phyloP scores from a whole-genome alignment of 2,113 vertebrate species.

The Naja naja region DNA sequence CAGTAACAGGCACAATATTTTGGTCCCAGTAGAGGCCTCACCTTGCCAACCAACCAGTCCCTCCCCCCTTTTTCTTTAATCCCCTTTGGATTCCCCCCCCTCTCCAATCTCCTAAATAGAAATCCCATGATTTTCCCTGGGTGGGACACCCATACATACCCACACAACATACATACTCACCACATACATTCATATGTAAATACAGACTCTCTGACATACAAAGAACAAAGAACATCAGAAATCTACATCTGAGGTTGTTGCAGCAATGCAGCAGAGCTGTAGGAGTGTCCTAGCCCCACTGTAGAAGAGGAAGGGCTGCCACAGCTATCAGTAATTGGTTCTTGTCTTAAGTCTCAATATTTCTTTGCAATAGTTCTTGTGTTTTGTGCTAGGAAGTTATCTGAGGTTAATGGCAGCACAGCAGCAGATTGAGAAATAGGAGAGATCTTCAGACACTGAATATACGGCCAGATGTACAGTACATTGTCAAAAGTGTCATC shows the following conservation, averaged over 20 bases:
- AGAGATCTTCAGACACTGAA: rapidly evolving
- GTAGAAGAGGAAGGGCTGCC: neutral
- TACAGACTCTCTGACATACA: slow-evolving; percentile 42
- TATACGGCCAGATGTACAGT: rapidly evolving
- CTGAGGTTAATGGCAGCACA: neutral
- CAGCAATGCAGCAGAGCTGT: neutral
- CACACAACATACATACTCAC: slow-evolving; percentile 25
- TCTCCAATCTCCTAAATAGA: slow-evolving; percentile 26
- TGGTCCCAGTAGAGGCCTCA: slow-evolving; percentile 71
- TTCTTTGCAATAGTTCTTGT: neutral
- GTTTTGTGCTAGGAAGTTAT: neutral
- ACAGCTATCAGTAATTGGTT: rapidly evolving
- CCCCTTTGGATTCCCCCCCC: slow-evolving; percentile 35
- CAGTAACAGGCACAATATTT: slow-evolving; percentile 69
- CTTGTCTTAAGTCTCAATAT: rapidly evolving
- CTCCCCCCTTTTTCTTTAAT: slow-evolving; percentile 19
- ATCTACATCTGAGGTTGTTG: neutral
- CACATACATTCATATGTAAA: slow-evolving; percentile 35
- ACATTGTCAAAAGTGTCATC: neutral
- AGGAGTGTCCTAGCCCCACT: neutral
- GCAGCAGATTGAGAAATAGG: rapidly evolving
- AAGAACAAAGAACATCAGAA: slow-evolving; percentile 24
- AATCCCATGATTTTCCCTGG: slow-evolving; percentile 35
- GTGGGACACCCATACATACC: slow-evolving; percentile 28
- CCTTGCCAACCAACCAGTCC: slow-evolving; percentile 54